phyloP scores from a whole-genome alignment of 1,140 invertebrate genomes.

The Chelonus insularis region DNA sequence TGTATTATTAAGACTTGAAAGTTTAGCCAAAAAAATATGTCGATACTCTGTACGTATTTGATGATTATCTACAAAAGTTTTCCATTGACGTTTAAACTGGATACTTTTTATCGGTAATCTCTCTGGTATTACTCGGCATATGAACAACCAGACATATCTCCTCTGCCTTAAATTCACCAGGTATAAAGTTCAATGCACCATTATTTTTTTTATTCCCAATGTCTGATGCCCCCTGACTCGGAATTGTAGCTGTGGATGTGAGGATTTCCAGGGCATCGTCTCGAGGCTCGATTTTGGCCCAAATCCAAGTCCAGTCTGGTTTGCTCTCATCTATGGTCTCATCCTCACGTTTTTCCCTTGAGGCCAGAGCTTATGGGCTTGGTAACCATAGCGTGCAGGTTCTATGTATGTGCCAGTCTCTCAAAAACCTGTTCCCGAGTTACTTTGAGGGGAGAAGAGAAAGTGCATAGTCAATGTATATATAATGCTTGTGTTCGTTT shows the following conservation, averaged over 20 bases:
- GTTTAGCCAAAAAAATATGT: no score
- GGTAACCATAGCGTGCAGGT: constrained; percentile 15
- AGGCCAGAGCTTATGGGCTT: constrained; percentile 22
- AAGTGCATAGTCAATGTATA: not conserved
- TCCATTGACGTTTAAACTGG: no score
- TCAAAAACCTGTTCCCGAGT: constrained; percentile 4
- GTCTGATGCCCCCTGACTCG: constrained; percentile 6
- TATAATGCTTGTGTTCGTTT: not conserved
- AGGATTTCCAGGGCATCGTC: constrained; percentile 9
- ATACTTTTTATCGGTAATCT: constrained; percentile 12
- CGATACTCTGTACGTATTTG: no score
- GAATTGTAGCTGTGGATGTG: not conserved
- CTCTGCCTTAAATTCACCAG: constrained; percentile 21
- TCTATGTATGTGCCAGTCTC: constrained; percentile 6
- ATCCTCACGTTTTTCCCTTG: constrained; percentile 23
- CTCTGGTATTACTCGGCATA: not conserved
- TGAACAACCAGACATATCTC: constrained; percentile 1
- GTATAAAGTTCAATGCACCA: constrained; percentile 17
- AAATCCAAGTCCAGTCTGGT: constrained; percentile 18
- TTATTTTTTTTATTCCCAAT: constrained; percentile 6
- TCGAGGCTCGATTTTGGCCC: constrained; percentile 17
- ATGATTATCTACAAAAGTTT: no score
- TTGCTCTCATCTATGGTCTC: constrained; percentile 3
- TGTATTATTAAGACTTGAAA: no score
- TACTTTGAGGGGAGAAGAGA: not conserved